Percentiles rank a stretch among this genome's conserved stretches.
phyloP scores from a whole-genome alignment of 2,797 vertebrate species.

The Luscinia luscinia region DNA sequence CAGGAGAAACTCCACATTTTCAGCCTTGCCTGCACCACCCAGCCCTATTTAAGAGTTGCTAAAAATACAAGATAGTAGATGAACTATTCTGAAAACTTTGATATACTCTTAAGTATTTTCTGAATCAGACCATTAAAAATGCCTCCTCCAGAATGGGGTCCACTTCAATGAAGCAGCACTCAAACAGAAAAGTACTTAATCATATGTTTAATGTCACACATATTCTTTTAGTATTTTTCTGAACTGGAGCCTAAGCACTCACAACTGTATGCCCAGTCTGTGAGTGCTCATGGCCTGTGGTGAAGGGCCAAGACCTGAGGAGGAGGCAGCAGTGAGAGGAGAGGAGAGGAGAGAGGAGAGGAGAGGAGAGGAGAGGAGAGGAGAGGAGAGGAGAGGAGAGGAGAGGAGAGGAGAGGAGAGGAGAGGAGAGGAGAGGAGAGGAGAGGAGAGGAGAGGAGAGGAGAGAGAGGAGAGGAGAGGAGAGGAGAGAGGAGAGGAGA shows the following conservation, averaged over 20 bases:
- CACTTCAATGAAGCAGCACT: background rate
- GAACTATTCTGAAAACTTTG: background rate
- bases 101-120: background rate
- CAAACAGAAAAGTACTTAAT: background rate
- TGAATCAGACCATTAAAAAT: background rate
- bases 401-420: no score
- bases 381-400: no score
- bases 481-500: no score
- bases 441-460: no score
- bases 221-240: slow-evolving; percentile 6
- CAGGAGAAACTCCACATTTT: background rate
- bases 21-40: background rate
- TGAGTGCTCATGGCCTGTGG: background rate
- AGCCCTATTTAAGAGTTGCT: background rate
- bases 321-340: no score
- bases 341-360: no score
- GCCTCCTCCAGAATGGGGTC: background rate
- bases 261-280: background rate
- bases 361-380: no score
- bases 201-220: background rate
- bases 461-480: no score
- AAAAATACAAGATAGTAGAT: background rate
- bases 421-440: no score
- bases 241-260: background rate
- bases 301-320: no score